Evolutionary conservation across 2,113 vertebrate species (phyloP), one percentile per base, ranked within the genome.

Genomic region (Calyptomena viridis): DNA sequence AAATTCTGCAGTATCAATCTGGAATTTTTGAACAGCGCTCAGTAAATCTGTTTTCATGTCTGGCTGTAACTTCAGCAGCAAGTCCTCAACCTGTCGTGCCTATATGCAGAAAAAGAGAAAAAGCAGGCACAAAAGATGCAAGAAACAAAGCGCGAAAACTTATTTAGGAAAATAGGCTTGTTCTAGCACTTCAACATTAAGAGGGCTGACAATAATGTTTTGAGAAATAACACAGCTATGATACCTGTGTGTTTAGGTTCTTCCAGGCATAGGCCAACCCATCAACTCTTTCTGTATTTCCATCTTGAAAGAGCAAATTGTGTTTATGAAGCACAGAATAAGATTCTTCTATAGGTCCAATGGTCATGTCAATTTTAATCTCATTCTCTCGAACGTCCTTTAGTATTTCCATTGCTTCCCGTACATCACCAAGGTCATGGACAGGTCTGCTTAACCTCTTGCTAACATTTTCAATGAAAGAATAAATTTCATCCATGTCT

Each of bases 331-430:
- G 98, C 33, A 99, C 95, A 40, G 97, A 47, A 9, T 98, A 98
- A 40, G 98, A 98, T 87, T 99, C 98, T 89, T 99, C 98, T 82
- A 98, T 95, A 20, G 97, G 98, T 33, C 98, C 98, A 63, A 98
- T 96, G 66, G 89, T 96, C 95, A 95, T 73, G 39, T 98, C 98
- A 23, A 98, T 97, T 60, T 88, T 96, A 58, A 98, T 94, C 96
- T 98, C 98, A 11, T 97, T 97, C 86, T 98, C 98, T 56, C 98
- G 97, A 13, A 98, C 89, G 97, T 98, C 98, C 67, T 94, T 97
- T 33, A 99, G 94, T 5, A 97, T 93, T 30, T 94, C 97, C 98
- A 98, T 99, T 69, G 98, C 96, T 53, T 68, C 98, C 39, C 98
- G 94, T 12, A 98, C 97, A 42, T 98, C 98, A 9, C 97, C 98